phyloP scores from a whole-genome alignment of 1,140 invertebrate genomes.

The Ostrea denselamellosa region DNA sequence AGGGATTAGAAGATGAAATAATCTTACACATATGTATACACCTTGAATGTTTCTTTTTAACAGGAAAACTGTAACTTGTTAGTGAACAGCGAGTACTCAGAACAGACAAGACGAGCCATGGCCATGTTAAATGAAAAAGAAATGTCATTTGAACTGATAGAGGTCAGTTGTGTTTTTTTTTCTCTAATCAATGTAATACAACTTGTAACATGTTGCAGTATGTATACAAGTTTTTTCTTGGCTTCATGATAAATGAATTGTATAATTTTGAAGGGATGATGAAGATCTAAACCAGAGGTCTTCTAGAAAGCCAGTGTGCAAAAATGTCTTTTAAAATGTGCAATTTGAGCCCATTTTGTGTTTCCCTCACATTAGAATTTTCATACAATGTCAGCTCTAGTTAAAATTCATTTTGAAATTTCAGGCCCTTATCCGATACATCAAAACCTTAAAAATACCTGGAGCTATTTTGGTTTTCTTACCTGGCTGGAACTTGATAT shows the following conservation, averaged over 20 bases:
- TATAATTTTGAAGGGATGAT: too few relatives aligned
- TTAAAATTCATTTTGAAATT: not conserved
- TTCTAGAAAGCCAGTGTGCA: too few relatives aligned
- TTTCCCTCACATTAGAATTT: too few relatives aligned
- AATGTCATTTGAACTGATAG: slow-evolving; percentile 94
- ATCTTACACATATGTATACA: not conserved
- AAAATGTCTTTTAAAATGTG: too few relatives aligned
- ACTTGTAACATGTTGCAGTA: not conserved
- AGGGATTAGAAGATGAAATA: not conserved
- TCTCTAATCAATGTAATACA: not conserved
- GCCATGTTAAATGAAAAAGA: slow-evolving; percentile 91
- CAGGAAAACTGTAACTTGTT: slow-evolving; percentile 79
- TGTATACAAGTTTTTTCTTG: not conserved
- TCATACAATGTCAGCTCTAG: too few relatives aligned
- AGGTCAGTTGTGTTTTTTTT: slow-evolving; percentile 80
- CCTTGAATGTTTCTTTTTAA: slow-evolving; percentile 5
- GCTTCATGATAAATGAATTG: too few relatives aligned
- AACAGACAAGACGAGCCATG: slow-evolving; percentile 86
- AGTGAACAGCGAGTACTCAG: slow-evolving; percentile 77
- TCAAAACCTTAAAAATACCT: slow-evolving; percentile 85
- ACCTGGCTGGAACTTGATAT: slow-evolving; percentile 86
- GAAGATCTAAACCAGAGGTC: too few relatives aligned
- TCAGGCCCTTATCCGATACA: slow-evolving; percentile 86
- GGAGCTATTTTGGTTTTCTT: slow-evolving; percentile 82
- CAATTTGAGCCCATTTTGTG: too few relatives aligned